These are phyloP conservation scores for Holothuria glaberrima DNA, from an alignment of 35 echinoderm and acorn worm genomes.

Conservation along the genomic window DNA sequence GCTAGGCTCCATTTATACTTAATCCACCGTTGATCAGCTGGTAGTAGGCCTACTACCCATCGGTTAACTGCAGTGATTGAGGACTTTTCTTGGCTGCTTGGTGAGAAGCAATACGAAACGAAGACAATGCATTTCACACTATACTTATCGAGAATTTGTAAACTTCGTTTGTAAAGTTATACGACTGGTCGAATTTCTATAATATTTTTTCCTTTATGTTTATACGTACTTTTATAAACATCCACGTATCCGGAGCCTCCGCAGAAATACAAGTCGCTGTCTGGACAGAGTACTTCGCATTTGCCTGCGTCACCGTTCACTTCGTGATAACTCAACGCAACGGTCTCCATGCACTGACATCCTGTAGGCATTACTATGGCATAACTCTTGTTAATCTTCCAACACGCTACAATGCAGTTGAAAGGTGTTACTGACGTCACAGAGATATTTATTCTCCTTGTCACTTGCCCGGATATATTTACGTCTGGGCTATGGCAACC, in stretches of 20 bases:
- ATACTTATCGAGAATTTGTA: too few relatives aligned
- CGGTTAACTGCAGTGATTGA: too few relatives aligned
- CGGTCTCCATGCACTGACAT: not conserved
- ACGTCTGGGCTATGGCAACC: not conserved
- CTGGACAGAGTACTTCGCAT: not conserved
- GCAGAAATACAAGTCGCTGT: not conserved
- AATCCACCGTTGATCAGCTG: too few relatives aligned
- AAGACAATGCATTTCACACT: too few relatives aligned
- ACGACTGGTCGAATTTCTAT: too few relatives aligned
- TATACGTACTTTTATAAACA: not conserved
- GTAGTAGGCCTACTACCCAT: too few relatives aligned
- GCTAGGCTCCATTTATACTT: too few relatives aligned
- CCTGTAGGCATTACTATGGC: not conserved
- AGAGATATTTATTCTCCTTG: not conserved
- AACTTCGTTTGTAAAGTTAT: too few relatives aligned
- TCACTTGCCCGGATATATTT: not conserved
- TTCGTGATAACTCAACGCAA: too few relatives aligned
- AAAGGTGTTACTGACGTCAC: not conserved
- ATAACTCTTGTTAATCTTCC: not conserved
- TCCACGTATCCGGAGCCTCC: not conserved
- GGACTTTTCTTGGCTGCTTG: too few relatives aligned
- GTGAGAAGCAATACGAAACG: too few relatives aligned
- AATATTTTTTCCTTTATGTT: too few relatives aligned
- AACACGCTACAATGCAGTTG: constrained; percentile 1
- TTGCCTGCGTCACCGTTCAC: not conserved